Evolutionary conservation across 2,797 vertebrate genomes (phyloP), one percentile per base, ranked within the genome.

Genomic region (Acomys russatus): DNA sequence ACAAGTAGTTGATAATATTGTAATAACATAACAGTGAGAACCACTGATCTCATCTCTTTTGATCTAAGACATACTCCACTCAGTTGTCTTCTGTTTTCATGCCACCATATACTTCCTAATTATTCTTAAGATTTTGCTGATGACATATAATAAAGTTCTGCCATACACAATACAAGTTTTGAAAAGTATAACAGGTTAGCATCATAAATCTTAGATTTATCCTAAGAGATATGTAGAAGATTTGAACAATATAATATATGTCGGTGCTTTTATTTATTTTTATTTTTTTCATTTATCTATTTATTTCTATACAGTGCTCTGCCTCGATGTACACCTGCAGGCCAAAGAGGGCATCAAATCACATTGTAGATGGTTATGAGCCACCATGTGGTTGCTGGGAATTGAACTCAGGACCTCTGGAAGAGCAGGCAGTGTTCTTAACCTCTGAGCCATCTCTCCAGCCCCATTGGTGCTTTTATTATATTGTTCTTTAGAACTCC

Each of bases 101-200:
- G 3, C n/a, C 90, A 10, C 85, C 92, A 25, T 92, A 93, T 80
- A 33, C 11, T 79, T 90, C 18, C 59, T 93, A 79, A 68, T 84
- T 9, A 68, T 86, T 90, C 90, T 71, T 64, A 92, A 92, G 8
- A 54, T 18, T 66, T 25, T 82, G 56, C 1, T 84, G 25, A 91
- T 28, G 49, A 0, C 17, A 85, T 28, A 17, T 51, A 91, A 90
- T 92, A 54, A 76, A 70, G 64, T 14, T 64, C 18, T 51, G 66
- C 0, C 70, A 23, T 66, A 83, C 83, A 3, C 33, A 73, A 54
- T 87, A 70, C 6, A 76, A n/a, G 79, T 95, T 64, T 66, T 4
- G 66, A 82, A 66, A 89, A 93, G 22, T 63, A 54, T 56, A 30
- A 2, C 1, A 22, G 89, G 17, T 4, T 66, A 23, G 18, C 93